Base-by-base conservation (phyloP, 1,140 invertebrate species). In the Euura saliciscinereae region DNA sequence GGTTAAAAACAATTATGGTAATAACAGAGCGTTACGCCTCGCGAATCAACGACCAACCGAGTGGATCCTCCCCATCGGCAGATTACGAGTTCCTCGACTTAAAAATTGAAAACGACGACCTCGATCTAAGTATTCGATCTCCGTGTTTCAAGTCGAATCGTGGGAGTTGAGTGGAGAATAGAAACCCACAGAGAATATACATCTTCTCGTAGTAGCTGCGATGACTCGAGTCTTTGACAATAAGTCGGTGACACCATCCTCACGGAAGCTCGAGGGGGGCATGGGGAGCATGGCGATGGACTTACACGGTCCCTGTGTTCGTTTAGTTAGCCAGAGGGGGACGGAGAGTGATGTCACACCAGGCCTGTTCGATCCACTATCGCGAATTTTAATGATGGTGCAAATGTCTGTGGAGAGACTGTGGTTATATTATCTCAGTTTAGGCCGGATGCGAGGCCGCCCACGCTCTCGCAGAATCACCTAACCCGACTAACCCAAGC, bases 371-470 rank as follows among this genome's bases (percentile, higher is more conserved):
- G 86, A 87, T 87, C 82, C 80, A 82, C 84, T 87, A 87, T 87
- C 86, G 85, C 85, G 85, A 87, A 87, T 87, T 87, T 87, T 87
- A 87, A 87, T 87, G 86, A 87, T 82, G 86, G 82, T 87, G 86
- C 86, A 87, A 87, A 87, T 87, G 86, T 86, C 84, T 79, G 78
- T n/a, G 51, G 28, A 72, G 79, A 79, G 81, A 84, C 83, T 80
- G 82, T 82, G 84, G 81, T 82, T 87, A 85, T 87, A 86, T 87
- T 87, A 87, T 87, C 85, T 86, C 78, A 77, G 79, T 85, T 86
- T 86, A 85, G 86, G 84, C 86, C 85, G 86, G 86, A 86, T 86
- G 83, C 81, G 79, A 78, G 82, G 83, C 83, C 86, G 86, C 86
- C 85, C 85, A 87, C 85, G 85, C 85, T 81, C 10, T 59, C 51